Base-by-base conservation (phyloP, 2,888 invertebrate species). In the Autographa gamma region DNA sequence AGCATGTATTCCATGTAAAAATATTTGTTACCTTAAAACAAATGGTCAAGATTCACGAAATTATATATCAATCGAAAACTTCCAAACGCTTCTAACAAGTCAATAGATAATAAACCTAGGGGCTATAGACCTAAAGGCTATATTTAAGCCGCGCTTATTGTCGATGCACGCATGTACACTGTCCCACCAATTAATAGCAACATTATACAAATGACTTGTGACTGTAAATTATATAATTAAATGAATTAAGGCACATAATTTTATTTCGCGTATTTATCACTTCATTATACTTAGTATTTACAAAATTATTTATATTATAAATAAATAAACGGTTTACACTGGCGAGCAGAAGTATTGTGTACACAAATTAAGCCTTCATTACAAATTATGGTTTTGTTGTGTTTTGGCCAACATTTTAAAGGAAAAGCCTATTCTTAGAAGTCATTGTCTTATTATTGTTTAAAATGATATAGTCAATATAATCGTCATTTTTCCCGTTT, bases 171-270 rank as follows among this genome's bases (percentile, higher is more conserved):
- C 71, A 77, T 77, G 63, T 79, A 70, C 69, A 72, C 31, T 68
- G 64, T 60, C 69, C 60, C 77, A 77, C 76, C 73, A 67, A 74
- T 77, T 58, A 32, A 74, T 69, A 74, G 74, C 60, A 63, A 62
- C 54, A 52, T 60, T 63, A 71, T 63, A 71, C 65, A 70, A 76
- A 73, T 73, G 70, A 79, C 73, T 79, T 83, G 76, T 81, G 79
- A 85, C 73, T 74, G 77, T 81, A 80, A 71, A 74, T 66, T 67
- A 82, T 76, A 74, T 79, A 77, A 79, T 79, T 81, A 85, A 85
- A 86, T 87, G 86, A 86, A 87, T 85, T 85, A 92, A 92, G 92
- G 92, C 92, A 92, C 92, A 88, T 88, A 86, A 88, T 88, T 86
- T 85, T 86, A 85, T 79, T 83, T 82, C 83, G 90, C 83, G 69